Conservation (phyloP, 2,113 vertebrate species). For the Casuarius casuarius region DNA sequence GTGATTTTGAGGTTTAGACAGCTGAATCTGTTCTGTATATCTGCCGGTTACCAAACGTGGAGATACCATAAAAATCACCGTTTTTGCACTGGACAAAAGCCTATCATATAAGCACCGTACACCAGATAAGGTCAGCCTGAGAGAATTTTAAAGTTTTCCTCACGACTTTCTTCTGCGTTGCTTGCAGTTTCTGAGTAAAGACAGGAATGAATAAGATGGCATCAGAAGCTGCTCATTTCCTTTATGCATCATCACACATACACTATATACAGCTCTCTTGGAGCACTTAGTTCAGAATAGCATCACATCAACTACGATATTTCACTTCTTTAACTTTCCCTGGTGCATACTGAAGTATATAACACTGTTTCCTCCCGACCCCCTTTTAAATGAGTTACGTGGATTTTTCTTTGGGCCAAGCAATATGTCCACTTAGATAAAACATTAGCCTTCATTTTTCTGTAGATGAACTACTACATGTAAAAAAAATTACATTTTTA, state of each 20-base stretch:
- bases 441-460: neutral
- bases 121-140: neutral
- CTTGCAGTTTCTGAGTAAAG: neutral
- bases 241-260: neutral
- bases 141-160: neutral
- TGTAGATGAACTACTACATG: neutral
- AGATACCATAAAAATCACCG: neutral
- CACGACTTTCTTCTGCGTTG: neutral
- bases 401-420: neutral
- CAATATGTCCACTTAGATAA: neutral
- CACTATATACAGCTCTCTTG: neutral
- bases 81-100: neutral
- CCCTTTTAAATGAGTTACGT: neutral
- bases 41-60: neutral
- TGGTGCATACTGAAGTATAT: neutral
- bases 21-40: neutral
- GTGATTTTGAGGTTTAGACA: neutral
- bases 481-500: neutral
- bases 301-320: neutral
- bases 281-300: neutral
- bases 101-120: accelerated
- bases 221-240: neutral
- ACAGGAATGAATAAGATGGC: neutral
- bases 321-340: neutral
- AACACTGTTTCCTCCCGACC: neutral